Evolutionary conservation across 2,888 invertebrate species (phyloP).

Genomic region (Cephus rjabovi): DNA sequence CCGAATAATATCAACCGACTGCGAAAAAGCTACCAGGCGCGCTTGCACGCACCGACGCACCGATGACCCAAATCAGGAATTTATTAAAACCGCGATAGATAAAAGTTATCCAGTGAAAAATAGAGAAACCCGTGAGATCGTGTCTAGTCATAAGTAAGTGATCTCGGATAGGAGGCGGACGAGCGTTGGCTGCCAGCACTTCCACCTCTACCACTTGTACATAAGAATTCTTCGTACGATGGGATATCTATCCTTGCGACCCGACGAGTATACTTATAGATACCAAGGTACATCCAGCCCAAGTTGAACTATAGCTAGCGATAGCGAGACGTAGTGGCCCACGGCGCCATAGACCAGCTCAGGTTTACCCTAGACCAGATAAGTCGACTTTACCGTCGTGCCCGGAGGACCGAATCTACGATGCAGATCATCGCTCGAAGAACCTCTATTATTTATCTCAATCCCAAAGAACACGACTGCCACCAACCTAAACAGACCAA

Average conservation of each 20-base stretch:
- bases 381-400: conserved; percentile 46
- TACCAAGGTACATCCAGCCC: background rate
- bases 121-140: conserved; percentile 42
- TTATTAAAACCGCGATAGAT: conserved; percentile 48
- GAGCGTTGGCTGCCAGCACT: background rate
- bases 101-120: conserved; percentile 51
- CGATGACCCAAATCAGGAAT: conserved; percentile 49
- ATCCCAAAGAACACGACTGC: background rate
- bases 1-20: background rate
- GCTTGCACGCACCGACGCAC: conserved; percentile 24
- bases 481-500: background rate
- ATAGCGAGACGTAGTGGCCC: background rate
- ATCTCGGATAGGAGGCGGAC: conserved; percentile 44
- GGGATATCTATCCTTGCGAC: background rate
- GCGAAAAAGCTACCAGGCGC: background rate
- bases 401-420: conserved; percentile 13
- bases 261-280: background rate
- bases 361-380: conserved; percentile 44
- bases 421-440: conserved; percentile 18
- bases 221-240: background rate
- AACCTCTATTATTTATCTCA: conserved; percentile 15
- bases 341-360: conserved; percentile 1
- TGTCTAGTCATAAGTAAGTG: conserved; percentile 60
- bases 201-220: background rate
- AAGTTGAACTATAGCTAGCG: background rate